A percentile compares a stretch with the other conserved stretches of the same genome.
Evolutionary conservation across 2,888 invertebrate species (phyloP).

Genomic region (Noctua janthina): DNA sequence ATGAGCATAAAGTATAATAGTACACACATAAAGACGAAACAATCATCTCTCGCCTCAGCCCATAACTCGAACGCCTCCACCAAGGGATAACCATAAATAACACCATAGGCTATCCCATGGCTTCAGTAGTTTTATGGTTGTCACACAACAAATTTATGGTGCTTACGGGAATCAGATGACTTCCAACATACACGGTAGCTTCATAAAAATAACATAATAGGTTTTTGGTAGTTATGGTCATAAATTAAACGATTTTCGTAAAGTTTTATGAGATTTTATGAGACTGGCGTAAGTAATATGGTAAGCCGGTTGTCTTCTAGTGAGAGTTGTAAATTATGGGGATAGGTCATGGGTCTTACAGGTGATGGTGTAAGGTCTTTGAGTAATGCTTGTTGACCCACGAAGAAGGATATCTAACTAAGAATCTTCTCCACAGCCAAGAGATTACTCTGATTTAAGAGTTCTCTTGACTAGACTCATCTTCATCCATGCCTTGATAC

Average conservation of each 20-base stretch:
- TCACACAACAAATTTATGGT: conserved; percentile 80
- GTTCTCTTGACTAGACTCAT: not conserved
- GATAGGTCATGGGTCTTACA: conserved; percentile 51
- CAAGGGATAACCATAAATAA: conserved; percentile 82
- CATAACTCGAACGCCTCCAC: conserved; percentile 54
- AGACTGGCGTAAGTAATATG: conserved; percentile 41
- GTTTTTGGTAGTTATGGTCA: conserved; percentile 51
- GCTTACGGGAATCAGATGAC: conserved; percentile 57
- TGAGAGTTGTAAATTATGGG: conserved; percentile 48
- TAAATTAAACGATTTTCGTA: conserved; percentile 66
- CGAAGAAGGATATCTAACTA: not conserved
- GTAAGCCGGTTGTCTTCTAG: conserved; percentile 50
- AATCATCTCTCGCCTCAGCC: conserved; percentile 22
- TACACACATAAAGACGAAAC: not conserved
- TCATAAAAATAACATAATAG: conserved; percentile 56
- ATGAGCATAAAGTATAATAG: not conserved
- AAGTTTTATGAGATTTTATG: conserved; percentile 55
- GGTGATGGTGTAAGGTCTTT: conserved; percentile 16
- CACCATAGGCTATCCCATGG: conserved; percentile 74
- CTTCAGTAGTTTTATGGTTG: conserved; percentile 80
- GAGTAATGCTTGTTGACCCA: conserved; percentile 10
- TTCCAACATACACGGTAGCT: conserved; percentile 61
- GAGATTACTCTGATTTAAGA: not conserved
- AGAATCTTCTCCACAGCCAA: not conserved
- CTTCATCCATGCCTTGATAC: not conserved